These are phyloP conservation scores for Brenthis daphne DNA, from an alignment of 2,888 invertebrate genomes.

Conservation along the genomic window DNA sequence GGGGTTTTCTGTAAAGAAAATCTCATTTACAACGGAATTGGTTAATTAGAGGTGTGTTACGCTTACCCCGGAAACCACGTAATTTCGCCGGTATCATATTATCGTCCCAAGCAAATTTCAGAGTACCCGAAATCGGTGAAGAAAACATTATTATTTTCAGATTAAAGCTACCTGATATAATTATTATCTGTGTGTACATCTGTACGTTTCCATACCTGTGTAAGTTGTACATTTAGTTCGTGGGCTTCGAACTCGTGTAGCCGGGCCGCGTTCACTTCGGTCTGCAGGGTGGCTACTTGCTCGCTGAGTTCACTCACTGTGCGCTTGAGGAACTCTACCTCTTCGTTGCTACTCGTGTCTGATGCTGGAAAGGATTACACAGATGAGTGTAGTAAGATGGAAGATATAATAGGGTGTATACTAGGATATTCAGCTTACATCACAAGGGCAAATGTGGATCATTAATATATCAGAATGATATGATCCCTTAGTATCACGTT, in stretches of 20 bases:
- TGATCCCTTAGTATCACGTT: too few species aligned
- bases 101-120: too few species aligned
- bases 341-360: constrained; percentile 81
- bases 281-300: constrained; percentile 85
- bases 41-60: too few species aligned
- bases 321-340: constrained; percentile 86
- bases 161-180: not conserved
- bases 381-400: not conserved
- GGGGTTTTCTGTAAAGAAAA: too few species aligned
- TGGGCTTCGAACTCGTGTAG: constrained; percentile 88
- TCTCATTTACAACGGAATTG: too few species aligned
- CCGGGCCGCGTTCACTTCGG: constrained; percentile 84
- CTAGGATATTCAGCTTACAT: too few species aligned
- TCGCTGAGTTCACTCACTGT: constrained; percentile 85
- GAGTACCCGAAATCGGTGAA: too few species aligned
- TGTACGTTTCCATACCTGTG: constrained; percentile 65
- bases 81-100: too few species aligned
- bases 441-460: too few species aligned
- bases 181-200: not conserved
- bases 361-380: constrained; percentile 56
- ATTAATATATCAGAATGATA: too few species aligned
- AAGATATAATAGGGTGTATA: not conserved
- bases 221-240: constrained; percentile 82
- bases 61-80: too few species aligned
- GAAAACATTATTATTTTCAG: not conserved